Conservation (phyloP, 2,113 vertebrate genomes). For the Myxocyprinus asiaticus region DNA sequence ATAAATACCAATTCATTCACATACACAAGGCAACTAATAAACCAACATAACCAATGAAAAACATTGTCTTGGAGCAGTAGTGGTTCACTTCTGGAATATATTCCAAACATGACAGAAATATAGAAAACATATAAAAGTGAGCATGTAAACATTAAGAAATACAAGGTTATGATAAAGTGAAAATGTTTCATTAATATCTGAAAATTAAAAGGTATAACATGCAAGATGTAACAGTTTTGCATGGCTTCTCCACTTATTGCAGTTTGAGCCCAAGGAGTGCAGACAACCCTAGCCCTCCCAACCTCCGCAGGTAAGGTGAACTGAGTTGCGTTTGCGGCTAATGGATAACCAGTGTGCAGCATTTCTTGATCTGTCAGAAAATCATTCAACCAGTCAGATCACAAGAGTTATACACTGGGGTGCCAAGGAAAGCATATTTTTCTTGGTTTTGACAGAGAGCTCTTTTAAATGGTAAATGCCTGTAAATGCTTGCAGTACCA, state of each 20-base stretch:
- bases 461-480: too few species aligned
- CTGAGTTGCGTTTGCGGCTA: not conserved
- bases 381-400: not conserved
- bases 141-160: slow-evolving; percentile 8
- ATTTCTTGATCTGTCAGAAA: not conserved
- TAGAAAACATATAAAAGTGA: slow-evolving; percentile 18
- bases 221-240: slow-evolving; percentile 37
- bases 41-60: slow-evolving; percentile 2
- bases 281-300: not conserved
- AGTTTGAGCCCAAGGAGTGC: slow-evolving; percentile 23
- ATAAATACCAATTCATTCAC: slow-evolving; percentile 31
- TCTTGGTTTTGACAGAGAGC: not conserved
- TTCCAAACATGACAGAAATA: slow-evolving; percentile 25
- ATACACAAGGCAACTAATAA: slow-evolving; percentile 28
- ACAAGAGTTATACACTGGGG: not conserved
- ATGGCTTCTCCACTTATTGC: slow-evolving; percentile 56
- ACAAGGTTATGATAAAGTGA: not conserved
- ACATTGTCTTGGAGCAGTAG: slow-evolving; percentile 17
- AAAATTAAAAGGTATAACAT: slow-evolving; percentile 48
- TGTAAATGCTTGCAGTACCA: slow-evolving; percentile 25
- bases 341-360: slow-evolving; percentile 5
- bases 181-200: slow-evolving; percentile 2
- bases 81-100: slow-evolving; percentile 51
- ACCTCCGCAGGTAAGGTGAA: not conserved
- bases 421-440: not conserved